Conservation (phyloP, 37 sponge, comb jelly and placozoan genomes). For the Lycopodina hypogea region DNA sequence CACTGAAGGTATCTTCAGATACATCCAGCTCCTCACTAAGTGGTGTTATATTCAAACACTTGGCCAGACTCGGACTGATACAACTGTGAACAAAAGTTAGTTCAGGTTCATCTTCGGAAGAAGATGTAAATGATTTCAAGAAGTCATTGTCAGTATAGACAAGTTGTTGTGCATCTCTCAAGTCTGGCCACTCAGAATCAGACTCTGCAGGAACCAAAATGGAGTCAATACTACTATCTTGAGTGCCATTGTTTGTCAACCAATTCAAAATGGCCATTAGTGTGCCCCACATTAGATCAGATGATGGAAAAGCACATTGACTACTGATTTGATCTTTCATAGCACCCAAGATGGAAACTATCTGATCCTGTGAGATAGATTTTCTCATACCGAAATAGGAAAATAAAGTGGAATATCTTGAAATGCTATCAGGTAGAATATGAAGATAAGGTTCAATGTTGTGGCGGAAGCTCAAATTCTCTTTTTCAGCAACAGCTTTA, state of each 20-base stretch:
- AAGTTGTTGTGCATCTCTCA: conserved; percentile 19
- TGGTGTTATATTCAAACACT: conserved; percentile 25
- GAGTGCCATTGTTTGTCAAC: conserved; percentile 33
- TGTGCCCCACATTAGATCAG: conserved; percentile 29
- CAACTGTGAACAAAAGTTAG: conserved; percentile 28
- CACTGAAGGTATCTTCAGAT: conserved; percentile 59
- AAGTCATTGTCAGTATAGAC: conserved; percentile 52
- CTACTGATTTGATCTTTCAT: conserved; percentile 26
- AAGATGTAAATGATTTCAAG: conserved; percentile 5
- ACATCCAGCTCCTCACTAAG: conserved; percentile 35
- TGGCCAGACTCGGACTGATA: conserved; percentile 21
- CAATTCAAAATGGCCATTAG: conserved; percentile 52
- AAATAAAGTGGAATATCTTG: conserved; percentile 21
- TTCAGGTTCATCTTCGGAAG: background rate
- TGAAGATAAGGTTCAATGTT: conserved; percentile 44
- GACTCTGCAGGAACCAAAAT: conserved; percentile 39
- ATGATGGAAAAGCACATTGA: background rate
- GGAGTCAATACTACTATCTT: background rate
- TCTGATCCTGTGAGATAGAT: conserved; percentile 17
- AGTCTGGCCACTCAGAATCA: conserved; percentile 13
- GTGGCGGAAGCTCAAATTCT: conserved; percentile 18
- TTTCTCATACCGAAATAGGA: conserved; percentile 31
- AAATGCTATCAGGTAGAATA: conserved; percentile 36
- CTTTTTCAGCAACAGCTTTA: conserved; percentile 4
- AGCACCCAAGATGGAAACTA: conserved; percentile 25